A percentile compares a stretch with the other conserved stretches of the same genome.
These are phyloP conservation scores for Lutjanus campechanus DNA, from an alignment of 2,797 vertebrate species.

Conservation along the genomic window DNA sequence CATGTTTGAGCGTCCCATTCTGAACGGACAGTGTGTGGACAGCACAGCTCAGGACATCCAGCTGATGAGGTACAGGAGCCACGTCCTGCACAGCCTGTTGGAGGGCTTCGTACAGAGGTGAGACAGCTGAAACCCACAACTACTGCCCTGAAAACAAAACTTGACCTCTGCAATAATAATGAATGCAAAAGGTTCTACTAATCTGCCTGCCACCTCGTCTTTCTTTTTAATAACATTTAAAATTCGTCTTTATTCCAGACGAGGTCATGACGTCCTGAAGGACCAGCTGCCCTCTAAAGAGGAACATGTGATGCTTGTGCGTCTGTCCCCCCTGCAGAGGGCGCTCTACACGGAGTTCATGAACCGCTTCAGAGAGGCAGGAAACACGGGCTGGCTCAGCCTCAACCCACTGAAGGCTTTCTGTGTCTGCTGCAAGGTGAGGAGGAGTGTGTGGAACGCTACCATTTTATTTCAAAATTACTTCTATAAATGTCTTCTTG, in stretches of 20 bases:
- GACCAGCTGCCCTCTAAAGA: conserved; percentile 94
- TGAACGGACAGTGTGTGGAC: conserved; percentile 98
- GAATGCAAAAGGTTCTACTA: not conserved
- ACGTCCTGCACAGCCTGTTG: conserved; percentile 96
- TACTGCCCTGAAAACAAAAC: not conserved
- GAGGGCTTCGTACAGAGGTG: conserved; percentile 98
- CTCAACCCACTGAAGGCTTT: conserved; percentile 98
- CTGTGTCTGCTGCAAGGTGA: conserved; percentile 97
- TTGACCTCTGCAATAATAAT: not conserved
- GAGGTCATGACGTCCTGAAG: conserved; percentile 95
- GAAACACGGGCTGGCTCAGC: conserved; percentile 96
- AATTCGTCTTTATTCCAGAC: conserved; percentile 78
- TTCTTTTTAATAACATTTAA: not conserved
- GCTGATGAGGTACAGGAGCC: conserved; percentile 97
- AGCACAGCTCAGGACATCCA: conserved; percentile 95
- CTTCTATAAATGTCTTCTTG: not conserved
- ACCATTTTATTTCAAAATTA: not conserved
- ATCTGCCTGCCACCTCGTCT: not conserved
- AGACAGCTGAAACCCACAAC: conserved; percentile 39
- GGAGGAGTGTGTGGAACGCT: conserved; percentile 21
- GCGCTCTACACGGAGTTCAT: conserved; percentile 98
- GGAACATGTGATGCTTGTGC: conserved; percentile 96
- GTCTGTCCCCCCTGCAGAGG: conserved; percentile 95
- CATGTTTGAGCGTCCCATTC: conserved; percentile 98
- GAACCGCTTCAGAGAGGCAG: conserved; percentile 96